Conservation (phyloP, 2,888 invertebrate genomes). For the Amblyjoppa fuscipennis region DNA sequence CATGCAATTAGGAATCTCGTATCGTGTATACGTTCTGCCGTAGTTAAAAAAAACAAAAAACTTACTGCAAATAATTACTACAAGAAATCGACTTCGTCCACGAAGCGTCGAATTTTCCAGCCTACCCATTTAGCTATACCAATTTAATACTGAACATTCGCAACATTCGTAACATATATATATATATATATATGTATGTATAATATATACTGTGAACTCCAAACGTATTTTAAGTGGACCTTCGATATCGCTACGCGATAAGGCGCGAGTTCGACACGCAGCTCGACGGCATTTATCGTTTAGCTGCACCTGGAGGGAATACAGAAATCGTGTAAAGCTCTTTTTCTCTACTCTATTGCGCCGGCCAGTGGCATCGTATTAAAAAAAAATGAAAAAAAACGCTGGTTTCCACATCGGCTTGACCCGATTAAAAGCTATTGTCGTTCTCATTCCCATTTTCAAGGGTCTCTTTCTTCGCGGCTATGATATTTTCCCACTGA, state of each 20-base stretch:
- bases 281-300: constrained; percentile 53
- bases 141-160: constrained; percentile 70
- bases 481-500: constrained; percentile 93
- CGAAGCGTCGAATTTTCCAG: constrained; percentile 46
- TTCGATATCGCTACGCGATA: constrained; percentile 44
- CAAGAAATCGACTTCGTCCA: constrained; percentile 51
- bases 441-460: constrained; percentile 79
- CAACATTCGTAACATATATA: constrained; percentile 29
- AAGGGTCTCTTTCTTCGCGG: constrained; percentile 77
- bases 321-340: constrained; percentile 45
- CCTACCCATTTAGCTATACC: constrained; percentile 13
- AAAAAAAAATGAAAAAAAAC: constrained; percentile 5
- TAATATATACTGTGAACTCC: constrained; percentile 43
- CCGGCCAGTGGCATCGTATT: constrained; percentile 36
- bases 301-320: constrained; percentile 45
- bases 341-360: constrained; percentile 16
- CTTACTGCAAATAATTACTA: neutral
- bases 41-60: neutral
- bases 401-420: constrained; percentile 24
- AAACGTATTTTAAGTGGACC: constrained; percentile 34
- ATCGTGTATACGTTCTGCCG: neutral
- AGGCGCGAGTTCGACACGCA: constrained; percentile 30
- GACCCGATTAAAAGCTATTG: constrained; percentile 72
- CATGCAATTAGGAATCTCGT: constrained; percentile 10
- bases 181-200: constrained; percentile 10